Percentiles rank a stretch among this genome's conserved stretches.
phyloP scores from a whole-genome alignment of 2,797 vertebrate genomes.

The Danio jaintianensis region DNA sequence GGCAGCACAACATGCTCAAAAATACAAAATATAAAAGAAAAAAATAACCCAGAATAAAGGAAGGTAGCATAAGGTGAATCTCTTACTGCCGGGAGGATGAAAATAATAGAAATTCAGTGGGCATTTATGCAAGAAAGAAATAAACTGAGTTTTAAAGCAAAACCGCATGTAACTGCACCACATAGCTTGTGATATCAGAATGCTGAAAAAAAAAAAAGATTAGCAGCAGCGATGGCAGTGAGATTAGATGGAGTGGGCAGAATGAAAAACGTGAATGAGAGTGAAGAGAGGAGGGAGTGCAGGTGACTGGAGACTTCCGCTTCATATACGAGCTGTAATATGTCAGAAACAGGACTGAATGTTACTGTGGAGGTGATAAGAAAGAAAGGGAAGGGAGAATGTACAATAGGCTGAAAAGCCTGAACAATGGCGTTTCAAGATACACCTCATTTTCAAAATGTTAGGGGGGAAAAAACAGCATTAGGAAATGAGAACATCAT shows the following conservation, averaged over 20 bases:
- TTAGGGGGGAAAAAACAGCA: no score
- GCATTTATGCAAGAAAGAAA: neutral
- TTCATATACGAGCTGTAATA: slow-evolving; percentile 40
- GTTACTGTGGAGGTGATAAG: slow-evolving; percentile 28
- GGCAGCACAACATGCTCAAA: neutral
- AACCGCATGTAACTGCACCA: neutral
- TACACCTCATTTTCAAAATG: slow-evolving; percentile 14
- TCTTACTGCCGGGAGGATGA: neutral
- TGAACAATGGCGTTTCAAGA: slow-evolving; percentile 1
- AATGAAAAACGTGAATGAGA: neutral
- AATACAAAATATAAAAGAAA: neutral
- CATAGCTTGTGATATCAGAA: neutral
- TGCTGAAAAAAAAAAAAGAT: slow-evolving; percentile 14
- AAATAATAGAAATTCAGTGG: neutral
- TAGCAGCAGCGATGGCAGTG: neutral
- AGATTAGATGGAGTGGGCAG: slow-evolving; percentile 12
- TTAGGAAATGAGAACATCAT: slow-evolving; percentile 16
- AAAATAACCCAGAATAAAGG: neutral
- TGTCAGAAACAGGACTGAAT: slow-evolving; percentile 30
- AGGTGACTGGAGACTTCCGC: slow-evolving; percentile 4
- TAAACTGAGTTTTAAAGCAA: neutral
- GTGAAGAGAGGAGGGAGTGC: neutral
- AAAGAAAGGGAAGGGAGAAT: slow-evolving; percentile 9
- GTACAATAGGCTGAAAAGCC: neutral
- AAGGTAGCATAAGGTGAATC: slow-evolving; percentile 6